A percentile compares a stretch with the other conserved stretches of the same genome.
Conservation (phyloP, 2,888 invertebrate genomes). For the Ceramica pisi region DNA sequence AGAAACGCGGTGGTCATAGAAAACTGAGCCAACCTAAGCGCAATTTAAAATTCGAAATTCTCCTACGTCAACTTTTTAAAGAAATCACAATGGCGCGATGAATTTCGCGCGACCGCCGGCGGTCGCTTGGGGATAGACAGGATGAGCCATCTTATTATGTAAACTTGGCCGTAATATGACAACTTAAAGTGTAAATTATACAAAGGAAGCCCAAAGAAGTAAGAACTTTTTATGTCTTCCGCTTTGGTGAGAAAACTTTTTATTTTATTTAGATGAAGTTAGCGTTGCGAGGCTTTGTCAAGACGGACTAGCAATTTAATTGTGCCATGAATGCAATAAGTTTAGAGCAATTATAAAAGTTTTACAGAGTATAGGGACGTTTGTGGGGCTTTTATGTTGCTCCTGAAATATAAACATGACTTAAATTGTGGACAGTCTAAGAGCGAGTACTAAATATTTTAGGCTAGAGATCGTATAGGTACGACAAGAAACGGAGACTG, state of each 20-base stretch:
- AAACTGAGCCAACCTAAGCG: neutral
- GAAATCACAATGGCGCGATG: too few species aligned
- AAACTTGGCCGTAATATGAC: constrained; percentile 30
- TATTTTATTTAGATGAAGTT: constrained; percentile 16
- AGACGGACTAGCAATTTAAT: constrained; percentile 27
- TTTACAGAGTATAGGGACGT: neutral
- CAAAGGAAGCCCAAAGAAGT: constrained; percentile 2
- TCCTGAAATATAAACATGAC: neutral
- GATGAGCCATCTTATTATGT: constrained; percentile 20
- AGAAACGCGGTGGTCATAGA: neutral
- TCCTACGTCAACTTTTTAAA: constrained; percentile 12
- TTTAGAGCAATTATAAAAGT: neutral
- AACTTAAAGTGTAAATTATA: constrained; percentile 29
- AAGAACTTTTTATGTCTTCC: constrained; percentile 21
- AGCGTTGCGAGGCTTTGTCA: neutral
- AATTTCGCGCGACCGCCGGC: too few species aligned
- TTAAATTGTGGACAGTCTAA: too few species aligned
- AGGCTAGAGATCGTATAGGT: too few species aligned
- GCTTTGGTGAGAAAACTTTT: constrained; percentile 4
- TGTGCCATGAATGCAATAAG: constrained; percentile 6
- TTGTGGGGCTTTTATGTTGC: neutral
- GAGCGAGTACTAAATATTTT: too few species aligned
- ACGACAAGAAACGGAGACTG: too few species aligned
- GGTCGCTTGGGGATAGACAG: too few species aligned
- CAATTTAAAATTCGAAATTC: constrained; percentile 27